These are phyloP conservation scores for Anastatus disparis DNA, from an alignment of 1,140 invertebrate species.

Conservation along the genomic window DNA sequence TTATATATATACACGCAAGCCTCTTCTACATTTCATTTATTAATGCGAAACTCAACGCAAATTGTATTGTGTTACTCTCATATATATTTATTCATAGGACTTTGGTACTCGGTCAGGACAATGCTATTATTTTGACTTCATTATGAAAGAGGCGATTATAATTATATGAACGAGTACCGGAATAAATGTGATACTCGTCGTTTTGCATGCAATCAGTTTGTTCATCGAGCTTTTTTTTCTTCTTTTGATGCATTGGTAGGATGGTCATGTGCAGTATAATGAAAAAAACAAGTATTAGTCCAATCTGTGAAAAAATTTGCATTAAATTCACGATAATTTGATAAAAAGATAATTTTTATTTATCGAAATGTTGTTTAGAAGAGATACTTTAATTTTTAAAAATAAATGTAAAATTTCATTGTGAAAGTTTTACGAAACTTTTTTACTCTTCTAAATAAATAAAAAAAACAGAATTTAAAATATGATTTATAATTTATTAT, in stretches of 20 bases:
- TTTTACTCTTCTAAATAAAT: no score
- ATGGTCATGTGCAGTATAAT: neutral
- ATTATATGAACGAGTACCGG: conserved; percentile 26
- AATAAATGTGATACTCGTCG: neutral
- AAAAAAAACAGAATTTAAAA: no score
- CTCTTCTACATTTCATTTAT: neutral
- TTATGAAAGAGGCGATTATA: conserved; percentile 25
- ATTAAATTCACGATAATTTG: neutral
- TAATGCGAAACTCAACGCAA: conserved; percentile 1
- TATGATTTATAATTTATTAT: no score
- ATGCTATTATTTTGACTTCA: conserved; percentile 34
- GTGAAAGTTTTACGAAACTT: no score
- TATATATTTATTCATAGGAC: conserved; percentile 19
- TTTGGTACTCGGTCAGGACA: neutral
- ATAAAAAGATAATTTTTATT: no score
- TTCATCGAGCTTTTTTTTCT: conserved; percentile 19
- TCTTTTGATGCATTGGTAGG: neutral
- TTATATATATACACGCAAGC: neutral
- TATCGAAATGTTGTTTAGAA: no score
- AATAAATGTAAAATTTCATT: no score
- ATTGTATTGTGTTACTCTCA: neutral
- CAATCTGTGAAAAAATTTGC: neutral
- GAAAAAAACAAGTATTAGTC: neutral
- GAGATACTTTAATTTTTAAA: no score
- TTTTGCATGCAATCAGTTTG: neutral